Base-by-base conservation (phyloP, 2,797 vertebrate genomes). In the Onychomys leucogaster region DNA sequence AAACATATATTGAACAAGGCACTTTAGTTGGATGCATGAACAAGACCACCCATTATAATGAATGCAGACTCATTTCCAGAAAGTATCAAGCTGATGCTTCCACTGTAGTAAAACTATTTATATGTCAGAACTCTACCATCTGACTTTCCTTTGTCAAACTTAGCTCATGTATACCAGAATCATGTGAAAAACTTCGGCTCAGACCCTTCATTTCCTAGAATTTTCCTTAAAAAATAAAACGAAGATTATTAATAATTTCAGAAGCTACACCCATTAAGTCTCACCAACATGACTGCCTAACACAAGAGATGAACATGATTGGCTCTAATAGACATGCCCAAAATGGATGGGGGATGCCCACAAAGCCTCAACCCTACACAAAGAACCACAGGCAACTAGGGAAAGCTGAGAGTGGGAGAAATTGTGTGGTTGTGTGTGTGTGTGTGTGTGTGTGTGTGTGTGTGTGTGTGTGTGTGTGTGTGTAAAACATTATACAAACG, bases 91-190 rank as follows among this genome's bases (percentile, higher is more conserved):
- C 73, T 95, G 43, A 61, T 1, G 14, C 6, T 5, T 96, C n/a
- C 55, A 77, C 41, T 81, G 52, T 95, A 89, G 84, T 14, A 0
- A 9, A 73, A 77, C 0, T 32, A 29, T 77, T 61, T 82, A 83
- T 41, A 91, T 81, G 52, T 94, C 82, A 67, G 34, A 6, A 4
- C 89, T 10, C 14, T 69, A 34, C 78, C 73, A 69, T 91, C 97
- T 98, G 91, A 95, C 88, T 77, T 94, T 85, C 90, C 81, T 61
- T 84, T 89, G 52, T 69, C 73, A 83, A 77, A 86, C 88, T 52
- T 89, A 59, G 57, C 29, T 97, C 32, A 32, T 61, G 2, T 89
- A 67, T 52, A 90, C 49, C 57, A 90, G 65, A 93, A 61, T 77
- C 14, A 85, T 85, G 34, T 43, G 49, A 65, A 32, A 85, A 90